Evolutionary conservation across 1,140 invertebrate species (phyloP).

Genomic region (Pemphigus obesinymphae): DNA sequence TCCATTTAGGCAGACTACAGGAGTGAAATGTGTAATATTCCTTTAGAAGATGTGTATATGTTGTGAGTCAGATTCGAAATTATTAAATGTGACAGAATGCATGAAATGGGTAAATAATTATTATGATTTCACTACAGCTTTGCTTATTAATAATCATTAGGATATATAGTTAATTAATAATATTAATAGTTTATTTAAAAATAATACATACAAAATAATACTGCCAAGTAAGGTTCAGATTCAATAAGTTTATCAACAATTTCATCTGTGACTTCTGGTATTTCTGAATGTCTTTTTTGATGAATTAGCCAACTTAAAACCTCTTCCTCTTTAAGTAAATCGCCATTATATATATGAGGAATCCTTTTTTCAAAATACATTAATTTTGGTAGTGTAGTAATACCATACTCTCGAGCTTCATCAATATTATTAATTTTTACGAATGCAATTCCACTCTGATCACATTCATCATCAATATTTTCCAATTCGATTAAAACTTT

Average conservation of each 20-base stretch:
- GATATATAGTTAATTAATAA: not conserved
- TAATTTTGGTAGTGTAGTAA: constrained; percentile 72
- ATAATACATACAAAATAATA: constrained; percentile 73
- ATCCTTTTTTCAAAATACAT: constrained; percentile 84
- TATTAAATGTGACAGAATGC: no score
- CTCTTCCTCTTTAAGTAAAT: constrained; percentile 86
- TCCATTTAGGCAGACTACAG: no score
- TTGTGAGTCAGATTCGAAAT: no score
- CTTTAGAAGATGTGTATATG: no score
- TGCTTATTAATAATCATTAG: not conserved
- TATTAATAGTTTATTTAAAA: not conserved
- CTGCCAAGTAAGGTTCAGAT: constrained; percentile 70
- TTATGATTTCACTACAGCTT: not conserved
- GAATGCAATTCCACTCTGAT: constrained; percentile 85
- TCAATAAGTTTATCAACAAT: constrained; percentile 90
- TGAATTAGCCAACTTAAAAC: constrained; percentile 82
- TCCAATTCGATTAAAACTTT: constrained; percentile 81
- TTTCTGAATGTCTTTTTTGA: constrained; percentile 83
- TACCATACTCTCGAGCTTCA: constrained; percentile 85
- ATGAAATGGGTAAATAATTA: no score
- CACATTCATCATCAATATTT: constrained; percentile 91
- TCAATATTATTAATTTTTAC: constrained; percentile 86
- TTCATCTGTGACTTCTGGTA: constrained; percentile 87
- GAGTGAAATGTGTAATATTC: no score
- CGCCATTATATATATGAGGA: constrained; percentile 83